Evolutionary conservation across 2,888 invertebrate species (phyloP), one percentile per base, ranked within the genome.

Genomic region (Cylloceria caligata): DNA sequence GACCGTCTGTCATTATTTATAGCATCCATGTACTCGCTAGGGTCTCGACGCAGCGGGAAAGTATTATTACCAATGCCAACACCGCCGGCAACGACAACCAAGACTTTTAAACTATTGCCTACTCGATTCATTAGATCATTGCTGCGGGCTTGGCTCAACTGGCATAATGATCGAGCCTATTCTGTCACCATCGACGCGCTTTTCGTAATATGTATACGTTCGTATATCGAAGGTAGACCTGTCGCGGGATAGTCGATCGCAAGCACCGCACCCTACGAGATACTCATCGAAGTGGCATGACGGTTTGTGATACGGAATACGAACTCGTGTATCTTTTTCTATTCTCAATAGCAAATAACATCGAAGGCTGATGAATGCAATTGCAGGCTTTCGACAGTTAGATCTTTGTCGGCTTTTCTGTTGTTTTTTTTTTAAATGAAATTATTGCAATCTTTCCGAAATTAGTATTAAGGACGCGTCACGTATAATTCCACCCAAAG

Each of bases 261-360:
- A 69, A 19, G 42, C 65, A 85, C 88, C 89, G 89, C 89, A 87
- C 89, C 89, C 85, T 84, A 30, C 36, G 74, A 34, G 52, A 75
- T 68, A 84, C 86, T 88, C 88, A 88, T 89, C 88, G 78, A 65
- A 27, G 30, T 87, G 88, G 88, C 86, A 89, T 86, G 89, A 36
- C 75, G 71, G 24, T 49, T 68, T 71, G 27, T 55, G 36, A 39
- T 65, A 52, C 49, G 19, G 42, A 73, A 36, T 27, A 21, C 6
- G 16, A 64, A 64, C 36, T 19, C 45, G 11, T 65, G n/a, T n/a
- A n/a, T 30, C 21, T 45, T 68, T 81, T 68, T 67, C 11, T 1
- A 16, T 45, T n/a, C 36, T 47, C 36, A 13, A 19, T 19, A n/a
- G 1, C n/a, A n/a, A 45, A 60, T 27, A 47, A 45, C 19, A 42